Conservation (phyloP, 2,797 vertebrate genomes). For the Sparus aurata region DNA sequence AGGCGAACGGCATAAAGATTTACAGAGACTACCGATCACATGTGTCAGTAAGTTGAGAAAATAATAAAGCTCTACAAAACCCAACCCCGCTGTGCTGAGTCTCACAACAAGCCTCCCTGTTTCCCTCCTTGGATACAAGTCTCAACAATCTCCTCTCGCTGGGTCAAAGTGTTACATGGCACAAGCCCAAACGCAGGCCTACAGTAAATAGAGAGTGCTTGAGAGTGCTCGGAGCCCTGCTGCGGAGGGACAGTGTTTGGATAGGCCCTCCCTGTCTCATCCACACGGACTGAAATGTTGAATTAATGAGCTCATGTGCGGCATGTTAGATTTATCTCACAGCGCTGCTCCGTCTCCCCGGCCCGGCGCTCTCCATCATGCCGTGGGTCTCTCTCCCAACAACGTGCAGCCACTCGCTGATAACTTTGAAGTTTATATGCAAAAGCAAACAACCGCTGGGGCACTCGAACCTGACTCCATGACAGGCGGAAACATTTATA, state of each 20-base stretch:
- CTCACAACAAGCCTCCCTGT: constrained; percentile 83
- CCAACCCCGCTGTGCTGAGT: constrained; percentile 70
- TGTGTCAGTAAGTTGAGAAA: constrained; percentile 76
- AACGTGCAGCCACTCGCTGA: constrained; percentile 84
- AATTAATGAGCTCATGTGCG: constrained; percentile 95
- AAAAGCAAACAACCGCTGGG: constrained; percentile 89
- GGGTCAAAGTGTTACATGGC: constrained; percentile 82
- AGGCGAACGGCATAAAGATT: constrained; percentile 41
- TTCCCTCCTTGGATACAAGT: constrained; percentile 77
- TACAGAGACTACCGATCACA: constrained; percentile 49
- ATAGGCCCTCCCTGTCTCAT: constrained; percentile 85
- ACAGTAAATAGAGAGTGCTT: constrained; percentile 74
- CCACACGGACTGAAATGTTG: constrained; percentile 89
- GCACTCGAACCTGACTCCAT: constrained; percentile 88
- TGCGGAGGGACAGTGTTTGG: constrained; percentile 79
- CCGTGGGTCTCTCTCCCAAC: constrained; percentile 78
- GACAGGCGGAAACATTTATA: constrained; percentile 92
- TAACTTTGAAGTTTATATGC: constrained; percentile 91
- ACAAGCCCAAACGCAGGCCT: constrained; percentile 81
- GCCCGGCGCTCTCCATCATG: constrained; percentile 82
- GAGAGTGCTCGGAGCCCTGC: constrained; percentile 70
- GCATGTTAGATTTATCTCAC: constrained; percentile 93
- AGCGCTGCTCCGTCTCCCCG: constrained; percentile 85
- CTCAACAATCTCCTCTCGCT: constrained; percentile 79
- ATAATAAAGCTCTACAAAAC: constrained; percentile 73